Evolutionary conservation across 2,113 vertebrate genomes (phyloP).

Genomic region (Terrapene triunguis): DNA sequence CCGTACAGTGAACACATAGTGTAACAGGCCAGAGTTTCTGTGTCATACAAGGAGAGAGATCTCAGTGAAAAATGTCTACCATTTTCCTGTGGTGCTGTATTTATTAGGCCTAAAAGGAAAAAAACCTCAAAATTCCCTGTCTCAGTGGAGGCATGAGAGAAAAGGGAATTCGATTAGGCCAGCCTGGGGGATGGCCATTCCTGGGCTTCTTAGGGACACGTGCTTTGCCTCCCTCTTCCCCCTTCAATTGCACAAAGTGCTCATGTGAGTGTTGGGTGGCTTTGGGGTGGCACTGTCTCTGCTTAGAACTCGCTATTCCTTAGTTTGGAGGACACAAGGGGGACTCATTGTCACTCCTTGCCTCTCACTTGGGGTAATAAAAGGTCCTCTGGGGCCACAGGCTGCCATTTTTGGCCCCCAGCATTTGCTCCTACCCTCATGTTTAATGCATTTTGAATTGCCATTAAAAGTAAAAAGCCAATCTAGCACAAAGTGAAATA

Average conservation of each 20-base stretch:
- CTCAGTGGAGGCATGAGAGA: constrained; percentile 16
- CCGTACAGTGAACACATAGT: neutral
- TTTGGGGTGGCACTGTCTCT: neutral
- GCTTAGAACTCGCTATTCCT: neutral
- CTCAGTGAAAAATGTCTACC: neutral
- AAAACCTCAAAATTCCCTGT: neutral
- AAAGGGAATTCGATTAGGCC: neutral
- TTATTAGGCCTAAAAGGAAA: constrained; percentile 24
- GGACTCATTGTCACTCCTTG: neutral
- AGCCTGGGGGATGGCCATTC: neutral
- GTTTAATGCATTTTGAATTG: neutral
- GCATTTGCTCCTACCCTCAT: neutral
- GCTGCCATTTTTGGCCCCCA: neutral
- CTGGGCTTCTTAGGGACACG: neutral
- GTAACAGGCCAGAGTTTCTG: neutral
- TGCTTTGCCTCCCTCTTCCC: neutral
- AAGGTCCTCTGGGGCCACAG: neutral
- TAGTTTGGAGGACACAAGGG: neutral
- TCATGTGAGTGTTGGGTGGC: neutral
- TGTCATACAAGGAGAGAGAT: neutral
- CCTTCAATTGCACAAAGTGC: constrained; percentile 15
- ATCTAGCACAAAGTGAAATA: neutral
- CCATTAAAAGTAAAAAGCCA: neutral
- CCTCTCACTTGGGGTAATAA: neutral
- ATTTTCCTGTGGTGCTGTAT: neutral